Percentiles rank a stretch among this genome's conserved stretches.
These are phyloP conservation scores for Nomada ruficornis DNA, from an alignment of 2,888 invertebrate species.

Conservation along the genomic window DNA sequence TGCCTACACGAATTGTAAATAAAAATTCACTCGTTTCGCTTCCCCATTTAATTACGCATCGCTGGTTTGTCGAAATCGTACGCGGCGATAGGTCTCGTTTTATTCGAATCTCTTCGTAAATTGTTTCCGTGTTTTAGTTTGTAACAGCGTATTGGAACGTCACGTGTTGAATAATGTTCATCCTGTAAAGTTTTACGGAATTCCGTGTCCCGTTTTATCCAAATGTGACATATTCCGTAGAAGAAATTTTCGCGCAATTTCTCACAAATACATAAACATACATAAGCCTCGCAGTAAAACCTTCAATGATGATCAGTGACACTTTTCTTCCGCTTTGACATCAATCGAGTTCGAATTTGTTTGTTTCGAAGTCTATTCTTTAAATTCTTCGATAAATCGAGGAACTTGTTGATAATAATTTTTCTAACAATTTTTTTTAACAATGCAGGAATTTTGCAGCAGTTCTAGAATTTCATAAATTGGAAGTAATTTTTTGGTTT, in stretches of 20 bases:
- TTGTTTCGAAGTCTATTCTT: too few relatives aligned
- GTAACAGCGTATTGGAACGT: slow-evolving; percentile 26
- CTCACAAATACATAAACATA: slow-evolving; percentile 24
- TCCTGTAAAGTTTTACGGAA: slow-evolving; percentile 55
- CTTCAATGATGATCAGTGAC: too few relatives aligned
- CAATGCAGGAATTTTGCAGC: too few relatives aligned
- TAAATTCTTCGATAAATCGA: too few relatives aligned
- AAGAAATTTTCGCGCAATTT: slow-evolving; percentile 27
- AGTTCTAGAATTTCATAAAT: too few relatives aligned
- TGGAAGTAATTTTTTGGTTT: too few relatives aligned
- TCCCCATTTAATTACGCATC: neutral
- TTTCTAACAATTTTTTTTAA: too few relatives aligned
- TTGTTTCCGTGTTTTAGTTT: slow-evolving; percentile 47
- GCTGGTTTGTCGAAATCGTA: neutral
- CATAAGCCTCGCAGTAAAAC: too few relatives aligned
- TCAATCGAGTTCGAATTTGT: too few relatives aligned
- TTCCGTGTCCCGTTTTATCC: slow-evolving; percentile 29
- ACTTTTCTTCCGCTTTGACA: too few relatives aligned
- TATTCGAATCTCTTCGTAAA: slow-evolving; percentile 19
- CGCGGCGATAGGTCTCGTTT: neutral
- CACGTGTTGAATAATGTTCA: slow-evolving; percentile 8
- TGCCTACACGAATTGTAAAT: neutral
- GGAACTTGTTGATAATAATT: too few relatives aligned
- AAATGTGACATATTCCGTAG: neutral
- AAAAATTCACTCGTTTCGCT: neutral